Evolutionary conservation across 2,797 vertebrate genomes (phyloP).

Genomic region (Enteromius unitaeniatus): DNA sequence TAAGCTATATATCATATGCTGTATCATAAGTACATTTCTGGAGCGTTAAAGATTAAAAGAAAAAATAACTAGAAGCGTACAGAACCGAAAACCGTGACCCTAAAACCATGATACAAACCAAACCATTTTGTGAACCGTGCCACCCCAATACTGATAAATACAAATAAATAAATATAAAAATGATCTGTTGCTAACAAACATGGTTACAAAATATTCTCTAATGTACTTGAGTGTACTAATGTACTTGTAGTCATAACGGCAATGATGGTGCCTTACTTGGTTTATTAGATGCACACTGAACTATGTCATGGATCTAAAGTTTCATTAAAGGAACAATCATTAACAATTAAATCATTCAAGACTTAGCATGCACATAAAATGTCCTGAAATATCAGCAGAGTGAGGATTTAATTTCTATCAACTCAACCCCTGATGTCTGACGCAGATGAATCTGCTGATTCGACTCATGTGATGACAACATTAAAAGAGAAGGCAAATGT

Average conservation of each 20-base stretch:
- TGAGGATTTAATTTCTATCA: background rate
- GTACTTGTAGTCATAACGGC: background rate
- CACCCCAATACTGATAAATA: background rate
- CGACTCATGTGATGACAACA: conserved; percentile 4
- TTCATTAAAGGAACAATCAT: background rate
- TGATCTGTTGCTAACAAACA: background rate
- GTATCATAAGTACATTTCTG: no score
- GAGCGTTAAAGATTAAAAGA: no score
- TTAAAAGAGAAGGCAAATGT: background rate
- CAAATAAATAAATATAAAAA: background rate
- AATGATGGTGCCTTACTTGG: background rate
- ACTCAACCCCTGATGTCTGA: conserved; percentile 3
- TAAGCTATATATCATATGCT: no score
- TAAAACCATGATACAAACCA: no score
- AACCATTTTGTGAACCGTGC: no score
- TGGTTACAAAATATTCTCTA: background rate
- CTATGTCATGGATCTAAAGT: background rate
- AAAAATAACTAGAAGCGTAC: no score
- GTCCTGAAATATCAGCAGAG: background rate
- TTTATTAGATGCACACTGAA: background rate
- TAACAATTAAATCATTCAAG: background rate
- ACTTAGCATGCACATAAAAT: background rate
- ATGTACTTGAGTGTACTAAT: background rate
- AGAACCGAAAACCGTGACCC: no score
- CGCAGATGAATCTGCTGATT: conserved; percentile 19